A percentile compares a stretch with the other conserved stretches of the same genome.
Conservation (phyloP, 2,888 invertebrate species). For the Melinopterus prodromus region DNA sequence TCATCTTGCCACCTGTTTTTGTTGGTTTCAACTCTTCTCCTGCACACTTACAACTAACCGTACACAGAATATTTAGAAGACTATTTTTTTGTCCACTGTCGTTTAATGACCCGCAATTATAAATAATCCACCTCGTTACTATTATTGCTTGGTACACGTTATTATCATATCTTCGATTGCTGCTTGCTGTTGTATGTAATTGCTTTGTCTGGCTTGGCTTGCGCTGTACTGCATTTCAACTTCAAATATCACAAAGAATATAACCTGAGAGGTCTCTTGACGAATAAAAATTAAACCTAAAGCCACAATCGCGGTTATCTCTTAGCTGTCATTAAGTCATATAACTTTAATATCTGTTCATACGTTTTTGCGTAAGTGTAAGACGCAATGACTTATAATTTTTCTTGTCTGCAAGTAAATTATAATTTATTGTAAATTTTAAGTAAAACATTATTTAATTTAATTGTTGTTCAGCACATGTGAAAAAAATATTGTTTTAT, state of each 20-base stretch:
- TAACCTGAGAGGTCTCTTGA: not conserved
- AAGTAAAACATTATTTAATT: too few relatives aligned
- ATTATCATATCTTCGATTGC: not conserved
- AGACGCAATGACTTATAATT: not conserved
- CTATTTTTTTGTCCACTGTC: not conserved
- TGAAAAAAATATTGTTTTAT: too few relatives aligned
- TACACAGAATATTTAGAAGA: not conserved
- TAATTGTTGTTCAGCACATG: too few relatives aligned
- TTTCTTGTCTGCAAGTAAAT: not conserved
- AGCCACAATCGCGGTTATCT: not conserved
- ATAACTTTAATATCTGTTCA: not conserved
- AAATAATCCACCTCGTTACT: not conserved
- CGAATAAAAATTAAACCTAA: not conserved
- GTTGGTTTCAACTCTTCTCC: not conserved
- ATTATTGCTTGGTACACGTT: not conserved
- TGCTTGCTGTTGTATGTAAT: not conserved
- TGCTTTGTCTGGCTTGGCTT: not conserved
- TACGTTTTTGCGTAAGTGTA: not conserved
- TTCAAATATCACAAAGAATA: too few relatives aligned
- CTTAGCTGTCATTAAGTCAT: not conserved
- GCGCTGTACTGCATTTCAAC: not conserved
- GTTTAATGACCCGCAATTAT: not conserved
- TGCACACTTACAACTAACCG: not conserved
- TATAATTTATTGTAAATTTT: too few relatives aligned
- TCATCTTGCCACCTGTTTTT: not conserved